Percentiles rank a stretch among this genome's conserved stretches.
Evolutionary conservation across 2,888 invertebrate species (phyloP).

Genomic region (Dryocosmus kuriphilus): DNA sequence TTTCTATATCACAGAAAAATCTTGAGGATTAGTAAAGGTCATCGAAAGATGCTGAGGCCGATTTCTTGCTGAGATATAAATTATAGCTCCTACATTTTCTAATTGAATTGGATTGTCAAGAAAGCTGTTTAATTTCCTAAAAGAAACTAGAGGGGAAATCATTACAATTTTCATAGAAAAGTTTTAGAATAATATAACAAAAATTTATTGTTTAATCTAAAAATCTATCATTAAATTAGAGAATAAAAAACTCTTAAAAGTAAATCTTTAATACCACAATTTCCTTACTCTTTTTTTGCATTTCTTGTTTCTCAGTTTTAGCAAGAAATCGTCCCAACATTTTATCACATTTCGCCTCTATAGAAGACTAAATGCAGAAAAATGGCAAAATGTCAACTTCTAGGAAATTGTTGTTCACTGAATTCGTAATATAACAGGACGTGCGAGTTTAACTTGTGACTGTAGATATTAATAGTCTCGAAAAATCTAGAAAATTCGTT

Average conservation of each 20-base stretch:
- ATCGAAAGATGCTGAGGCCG: background rate
- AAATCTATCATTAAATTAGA: too few species aligned
- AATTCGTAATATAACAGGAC: constrained; percentile 18
- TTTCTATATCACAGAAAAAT: constrained; percentile 34
- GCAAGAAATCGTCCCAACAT: constrained; percentile 4
- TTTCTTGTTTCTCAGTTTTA: background rate
- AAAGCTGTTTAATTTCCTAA: background rate
- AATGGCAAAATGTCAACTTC: constrained; percentile 10
- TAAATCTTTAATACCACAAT: background rate
- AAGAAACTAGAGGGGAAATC: background rate
- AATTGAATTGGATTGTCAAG: background rate
- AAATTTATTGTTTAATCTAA: too few species aligned
- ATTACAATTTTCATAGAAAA: background rate
- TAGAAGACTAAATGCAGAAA: constrained; percentile 25
- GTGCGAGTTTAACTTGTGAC: constrained; percentile 17
- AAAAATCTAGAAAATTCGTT: constrained; percentile 17
- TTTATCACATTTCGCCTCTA: constrained; percentile 4
- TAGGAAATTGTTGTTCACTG: background rate
- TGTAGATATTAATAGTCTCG: constrained; percentile 1
- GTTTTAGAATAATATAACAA: background rate
- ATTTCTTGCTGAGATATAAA: constrained; percentile 8
- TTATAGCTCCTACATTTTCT: background rate
- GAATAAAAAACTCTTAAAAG: background rate
- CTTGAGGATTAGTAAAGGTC: constrained; percentile 10
- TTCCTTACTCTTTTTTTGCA: background rate